phyloP scores from a whole-genome alignment of 1,140 invertebrate species.

The Lepidurus arcticus region DNA sequence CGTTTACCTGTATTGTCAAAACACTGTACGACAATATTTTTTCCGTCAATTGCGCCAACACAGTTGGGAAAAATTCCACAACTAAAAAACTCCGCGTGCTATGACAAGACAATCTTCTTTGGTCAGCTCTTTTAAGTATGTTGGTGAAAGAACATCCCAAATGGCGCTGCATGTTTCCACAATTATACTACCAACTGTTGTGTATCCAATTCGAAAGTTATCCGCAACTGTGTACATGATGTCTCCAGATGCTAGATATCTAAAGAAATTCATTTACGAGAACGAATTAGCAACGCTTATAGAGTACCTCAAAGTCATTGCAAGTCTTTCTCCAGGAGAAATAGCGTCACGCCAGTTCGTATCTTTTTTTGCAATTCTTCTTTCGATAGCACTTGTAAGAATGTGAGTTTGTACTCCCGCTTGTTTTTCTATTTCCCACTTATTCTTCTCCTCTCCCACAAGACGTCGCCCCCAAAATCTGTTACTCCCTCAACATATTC shows the following conservation, averaged over 20 bases:
- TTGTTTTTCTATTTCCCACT: too few species aligned
- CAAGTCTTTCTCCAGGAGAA: constrained; percentile 29
- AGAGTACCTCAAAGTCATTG: constrained; percentile 29
- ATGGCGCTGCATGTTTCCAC: constrained; percentile 37
- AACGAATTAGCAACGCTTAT: background rate
- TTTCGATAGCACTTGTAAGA: constrained; percentile 20
- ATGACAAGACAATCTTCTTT: constrained; percentile 39
- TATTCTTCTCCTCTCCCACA: too few species aligned
- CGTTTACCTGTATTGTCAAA: constrained; percentile 39
- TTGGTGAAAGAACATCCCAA: constrained; percentile 36
- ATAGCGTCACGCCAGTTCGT: constrained; percentile 24
- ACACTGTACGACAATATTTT: constrained; percentile 43
- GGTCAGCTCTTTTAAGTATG: constrained; percentile 33
- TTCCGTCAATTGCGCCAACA: constrained; percentile 45
- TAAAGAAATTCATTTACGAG: constrained; percentile 20
- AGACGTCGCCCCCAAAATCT: too few species aligned
- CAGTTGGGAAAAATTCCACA: constrained; percentile 44
- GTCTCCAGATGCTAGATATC: constrained; percentile 39
- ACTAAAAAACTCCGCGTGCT: constrained; percentile 40
- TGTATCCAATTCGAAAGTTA: constrained; percentile 38
- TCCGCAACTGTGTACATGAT: constrained; percentile 35
- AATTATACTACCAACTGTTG: constrained; percentile 36
- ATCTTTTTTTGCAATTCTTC: constrained; percentile 32
- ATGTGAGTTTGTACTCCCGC: too few species aligned
- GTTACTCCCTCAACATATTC: too few species aligned